These are phyloP conservation scores for Lucilia sericata DNA, from an alignment of 1,140 invertebrate genomes.

Conservation along the genomic window DNA sequence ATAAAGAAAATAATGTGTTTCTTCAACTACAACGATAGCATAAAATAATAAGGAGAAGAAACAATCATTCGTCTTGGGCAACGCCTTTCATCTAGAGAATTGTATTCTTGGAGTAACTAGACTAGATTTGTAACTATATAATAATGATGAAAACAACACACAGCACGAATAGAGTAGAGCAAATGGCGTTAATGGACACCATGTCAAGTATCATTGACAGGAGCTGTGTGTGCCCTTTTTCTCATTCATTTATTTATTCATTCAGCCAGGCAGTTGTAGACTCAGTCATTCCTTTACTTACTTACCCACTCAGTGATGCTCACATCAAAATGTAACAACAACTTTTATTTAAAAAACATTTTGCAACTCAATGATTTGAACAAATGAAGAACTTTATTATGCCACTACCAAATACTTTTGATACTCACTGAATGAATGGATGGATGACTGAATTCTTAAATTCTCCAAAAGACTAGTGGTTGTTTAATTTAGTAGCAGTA, in stretches of 20 bases:
- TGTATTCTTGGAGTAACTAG: neutral
- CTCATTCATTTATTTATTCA: neutral
- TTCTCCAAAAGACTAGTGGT: too few relatives aligned
- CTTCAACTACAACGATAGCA: neutral
- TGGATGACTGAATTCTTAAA: too few relatives aligned
- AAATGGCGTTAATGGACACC: conserved; percentile 38
- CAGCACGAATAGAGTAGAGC: conserved; percentile 2
- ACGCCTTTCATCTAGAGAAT: conserved; percentile 34
- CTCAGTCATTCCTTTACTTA: conserved; percentile 13
- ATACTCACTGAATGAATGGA: neutral
- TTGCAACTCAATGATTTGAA: conserved; percentile 18
- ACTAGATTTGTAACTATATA: conserved; percentile 5
- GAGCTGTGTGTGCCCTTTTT: conserved; percentile 32
- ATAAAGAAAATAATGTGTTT: conserved; percentile 5
- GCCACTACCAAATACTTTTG: neutral
- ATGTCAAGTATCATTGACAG: conserved; percentile 43
- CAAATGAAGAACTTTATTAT: conserved; percentile 32
- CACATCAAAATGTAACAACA: neutral
- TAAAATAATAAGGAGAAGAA: conserved; percentile 13
- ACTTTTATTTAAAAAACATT: conserved; percentile 14
- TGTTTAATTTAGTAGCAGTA: too few relatives aligned
- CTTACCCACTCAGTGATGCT: neutral
- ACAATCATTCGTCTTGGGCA: conserved; percentile 42
- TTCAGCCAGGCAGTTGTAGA: neutral
- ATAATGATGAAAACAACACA: neutral